A percentile compares a stretch with the other conserved stretches of the same genome.
Conservation (phyloP, 2,797 vertebrate genomes). For the Rhinatrema bivittatum region DNA sequence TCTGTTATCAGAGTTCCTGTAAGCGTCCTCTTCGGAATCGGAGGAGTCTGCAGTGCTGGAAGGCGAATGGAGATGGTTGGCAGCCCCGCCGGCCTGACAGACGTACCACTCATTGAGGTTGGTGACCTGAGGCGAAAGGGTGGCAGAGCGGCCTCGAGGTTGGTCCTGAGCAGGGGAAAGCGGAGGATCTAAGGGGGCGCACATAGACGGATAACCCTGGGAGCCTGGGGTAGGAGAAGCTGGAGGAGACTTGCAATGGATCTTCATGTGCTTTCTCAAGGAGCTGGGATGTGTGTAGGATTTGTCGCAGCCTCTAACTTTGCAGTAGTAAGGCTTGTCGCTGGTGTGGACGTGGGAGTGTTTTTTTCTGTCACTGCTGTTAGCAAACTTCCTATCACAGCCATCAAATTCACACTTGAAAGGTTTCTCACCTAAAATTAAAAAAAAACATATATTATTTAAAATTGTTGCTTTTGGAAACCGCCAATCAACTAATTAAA, state of each 20-base stretch:
- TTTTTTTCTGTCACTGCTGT: constrained; percentile 97
- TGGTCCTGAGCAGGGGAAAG: constrained; percentile 69
- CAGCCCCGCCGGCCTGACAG: constrained; percentile 82
- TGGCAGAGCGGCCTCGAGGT: constrained; percentile 67
- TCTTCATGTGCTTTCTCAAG: constrained; percentile 93
- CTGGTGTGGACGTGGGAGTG: constrained; percentile 96
- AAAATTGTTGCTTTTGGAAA: not conserved
- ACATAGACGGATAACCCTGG: constrained; percentile 66
- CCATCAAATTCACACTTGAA: constrained; percentile 98
- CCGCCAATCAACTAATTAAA: not conserved
- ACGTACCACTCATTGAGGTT: constrained; percentile 98
- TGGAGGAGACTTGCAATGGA: constrained; percentile 93
- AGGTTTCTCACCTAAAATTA: constrained; percentile 84
- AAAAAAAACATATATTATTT: constrained; percentile 10
- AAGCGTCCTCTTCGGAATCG: constrained; percentile 79
- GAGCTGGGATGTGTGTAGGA: constrained; percentile 92
- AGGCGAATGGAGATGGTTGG: constrained; percentile 80
- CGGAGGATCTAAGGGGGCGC: constrained; percentile 63
- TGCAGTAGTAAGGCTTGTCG: constrained; percentile 97
- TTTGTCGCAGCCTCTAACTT: constrained; percentile 89
- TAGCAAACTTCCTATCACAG: constrained; percentile 95
- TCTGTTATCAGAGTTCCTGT: constrained; percentile 73
- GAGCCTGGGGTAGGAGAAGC: constrained; percentile 65
- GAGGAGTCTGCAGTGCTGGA: constrained; percentile 83
- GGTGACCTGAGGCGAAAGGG: constrained; percentile 91